Evolutionary conservation across 1,140 invertebrate species (phyloP).

Genomic region (Cydia strobilella): DNA sequence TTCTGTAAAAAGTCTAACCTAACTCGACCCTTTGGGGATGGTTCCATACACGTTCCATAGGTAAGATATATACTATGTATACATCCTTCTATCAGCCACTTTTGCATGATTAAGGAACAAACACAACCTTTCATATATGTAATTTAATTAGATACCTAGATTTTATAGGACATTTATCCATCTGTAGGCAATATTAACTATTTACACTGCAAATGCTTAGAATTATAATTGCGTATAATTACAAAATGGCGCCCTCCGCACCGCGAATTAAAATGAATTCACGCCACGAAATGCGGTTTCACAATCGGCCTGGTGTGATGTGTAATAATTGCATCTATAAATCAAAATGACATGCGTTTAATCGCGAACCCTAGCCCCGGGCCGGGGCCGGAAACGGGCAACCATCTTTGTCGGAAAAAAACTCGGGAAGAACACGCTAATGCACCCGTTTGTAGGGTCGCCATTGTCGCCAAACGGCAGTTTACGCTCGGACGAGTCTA

Average conservation of each 20-base stretch:
- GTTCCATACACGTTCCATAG: no score
- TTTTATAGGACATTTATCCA: no score
- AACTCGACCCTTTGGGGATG: no score
- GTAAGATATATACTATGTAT: no score
- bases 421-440: conserved; percentile 60
- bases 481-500: neutral
- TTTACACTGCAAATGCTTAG: neutral
- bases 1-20: no score
- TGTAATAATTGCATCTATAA: conserved; percentile 76
- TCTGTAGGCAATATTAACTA: no score
- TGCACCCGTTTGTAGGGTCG: conserved; percentile 46
- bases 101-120: no score
- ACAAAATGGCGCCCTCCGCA: conserved; percentile 8
- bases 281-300: conserved; percentile 17
- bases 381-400: conserved; percentile 41
- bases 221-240: neutral
- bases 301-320: conserved; percentile 45
- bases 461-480: conserved; percentile 3
- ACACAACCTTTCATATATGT: no score
- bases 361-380: conserved; percentile 56
- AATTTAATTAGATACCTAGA: no score
- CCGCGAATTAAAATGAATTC: conserved; percentile 21
- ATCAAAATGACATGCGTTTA: conserved; percentile 79
- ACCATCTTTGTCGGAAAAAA: conserved; percentile 50
- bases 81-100: no score